Evolutionary conservation across 2,888 invertebrate genomes (phyloP), one percentile per base, ranked within the genome.

Genomic region (Chrysopilus asiliformis): DNA sequence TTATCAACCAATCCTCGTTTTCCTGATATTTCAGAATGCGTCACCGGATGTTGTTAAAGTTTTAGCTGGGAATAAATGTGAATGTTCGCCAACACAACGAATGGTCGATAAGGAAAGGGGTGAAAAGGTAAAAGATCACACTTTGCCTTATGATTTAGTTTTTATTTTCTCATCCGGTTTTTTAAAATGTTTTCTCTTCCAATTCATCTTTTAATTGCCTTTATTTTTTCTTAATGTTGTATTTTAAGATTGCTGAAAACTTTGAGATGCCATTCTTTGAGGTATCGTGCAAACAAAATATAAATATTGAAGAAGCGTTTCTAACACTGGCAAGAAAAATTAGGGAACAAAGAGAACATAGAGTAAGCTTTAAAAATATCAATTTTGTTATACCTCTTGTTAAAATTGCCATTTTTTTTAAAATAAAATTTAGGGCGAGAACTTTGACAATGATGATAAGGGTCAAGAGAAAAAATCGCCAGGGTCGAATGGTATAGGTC

Each of bases 211-310:
- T 33, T 8, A 29, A 17, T 8, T 26, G 15, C 9, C 20, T 38
- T 4, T 17, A 24, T 31, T 35, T 39, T 37, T 10, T 20, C 32
- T 17, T 18, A 32, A 12, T 18, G 5, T 15, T 16, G 10, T 18
- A 41, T 41, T 68, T 67, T 32, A 64, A 83, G 80, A 79, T 86
- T 63, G 85, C 85, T 1, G 84, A 85, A 53, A 80, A 80, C 56
- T 86, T 85, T 52, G 84, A 85, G 49, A 80, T 86, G 74, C 84
- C 85, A 20, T 86, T 86, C 58, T 84, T 82, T 56, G 86, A 86
- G 64, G 84, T 86, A 10, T 86, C 86, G 9, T 86, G 86, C 64
- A 86, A 86, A 63, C 79, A 77, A 49, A 79, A 86, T 56, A 75
- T 86, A 41, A 85, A 86, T 51, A 84, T 86, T 52, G 84, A 85